A percentile compares a stretch with the other conserved stretches of the same genome.
These are phyloP conservation scores for Temnothorax unifasciatus DNA, from an alignment of 2,888 invertebrate genomes.

Conservation along the genomic window DNA sequence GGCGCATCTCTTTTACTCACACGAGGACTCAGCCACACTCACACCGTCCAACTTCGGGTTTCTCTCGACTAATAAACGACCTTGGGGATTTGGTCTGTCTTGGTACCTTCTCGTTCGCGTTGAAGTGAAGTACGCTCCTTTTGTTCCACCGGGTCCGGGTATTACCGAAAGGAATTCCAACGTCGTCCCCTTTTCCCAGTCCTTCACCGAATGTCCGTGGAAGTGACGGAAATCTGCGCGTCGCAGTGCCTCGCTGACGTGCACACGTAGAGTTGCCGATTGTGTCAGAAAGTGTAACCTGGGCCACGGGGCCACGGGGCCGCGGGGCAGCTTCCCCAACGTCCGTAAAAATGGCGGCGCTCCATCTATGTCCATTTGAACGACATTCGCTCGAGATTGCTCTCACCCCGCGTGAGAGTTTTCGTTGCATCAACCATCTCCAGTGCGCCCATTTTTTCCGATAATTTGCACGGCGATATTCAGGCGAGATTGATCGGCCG, in stretches of 20 bases:
- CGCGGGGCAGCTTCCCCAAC: not conserved
- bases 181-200: constrained; percentile 44
- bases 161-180: constrained; percentile 63
- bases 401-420: not conserved
- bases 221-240: constrained; percentile 29
- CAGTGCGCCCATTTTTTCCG: constrained; percentile 39
- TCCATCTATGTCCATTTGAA: constrained; percentile 41
- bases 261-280: constrained; percentile 48
- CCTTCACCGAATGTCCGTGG: constrained; percentile 34
- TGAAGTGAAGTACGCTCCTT: constrained; percentile 56
- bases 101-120: constrained; percentile 52
- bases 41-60: constrained; percentile 62
- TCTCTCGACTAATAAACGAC: constrained; percentile 72
- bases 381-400: constrained; percentile 25
- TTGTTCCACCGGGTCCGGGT: constrained; percentile 30
- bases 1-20: constrained; percentile 15
- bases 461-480: constrained; percentile 48
- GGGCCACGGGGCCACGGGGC: not conserved
- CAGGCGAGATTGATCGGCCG: constrained; percentile 51
- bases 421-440: constrained; percentile 29
- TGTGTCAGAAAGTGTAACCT: not conserved
- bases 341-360: constrained; percentile 18
- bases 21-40: constrained; percentile 33
- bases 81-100: constrained; percentile 70
- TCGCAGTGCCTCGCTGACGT: constrained; percentile 19